Conservation (phyloP, 2,113 vertebrate genomes). For the Benitochromis conjunctus region DNA sequence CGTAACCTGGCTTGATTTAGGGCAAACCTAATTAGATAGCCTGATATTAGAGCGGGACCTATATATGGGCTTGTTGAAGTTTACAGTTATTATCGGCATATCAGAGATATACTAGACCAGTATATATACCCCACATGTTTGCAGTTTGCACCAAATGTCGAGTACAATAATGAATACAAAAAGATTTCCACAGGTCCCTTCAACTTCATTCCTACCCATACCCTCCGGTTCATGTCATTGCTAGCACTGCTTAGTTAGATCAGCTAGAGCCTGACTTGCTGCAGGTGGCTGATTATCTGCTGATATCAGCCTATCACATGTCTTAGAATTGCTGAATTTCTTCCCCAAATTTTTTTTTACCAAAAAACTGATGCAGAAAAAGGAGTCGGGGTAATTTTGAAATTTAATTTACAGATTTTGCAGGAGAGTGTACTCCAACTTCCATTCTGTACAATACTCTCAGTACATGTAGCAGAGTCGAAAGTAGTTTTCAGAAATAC, state of each 20-base stretch:
- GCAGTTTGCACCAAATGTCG: neutral
- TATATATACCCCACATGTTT: neutral
- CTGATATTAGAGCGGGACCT: neutral
- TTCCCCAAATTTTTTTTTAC: rapidly evolving
- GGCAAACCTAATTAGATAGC: neutral
- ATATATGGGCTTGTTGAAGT: neutral
- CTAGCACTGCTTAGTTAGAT: neutral
- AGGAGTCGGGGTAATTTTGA: neutral
- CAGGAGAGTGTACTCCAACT: neutral
- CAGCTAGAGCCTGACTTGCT: neutral
- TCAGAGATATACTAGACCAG: neutral
- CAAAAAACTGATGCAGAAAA: neutral
- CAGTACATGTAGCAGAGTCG: neutral
- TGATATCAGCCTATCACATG: neutral
- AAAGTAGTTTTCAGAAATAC: neutral
- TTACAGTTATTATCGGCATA: neutral
- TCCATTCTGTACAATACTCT: neutral
- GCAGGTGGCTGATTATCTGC: neutral
- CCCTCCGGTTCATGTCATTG: neutral
- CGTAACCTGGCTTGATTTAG: neutral
- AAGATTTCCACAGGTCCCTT: neutral
- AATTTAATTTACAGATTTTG: neutral
- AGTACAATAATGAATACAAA: neutral
- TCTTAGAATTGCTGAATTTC: neutral
- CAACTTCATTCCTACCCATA: neutral